phyloP scores from a whole-genome alignment of 2,888 invertebrate genomes.

The Drosophila macrospina region DNA sequence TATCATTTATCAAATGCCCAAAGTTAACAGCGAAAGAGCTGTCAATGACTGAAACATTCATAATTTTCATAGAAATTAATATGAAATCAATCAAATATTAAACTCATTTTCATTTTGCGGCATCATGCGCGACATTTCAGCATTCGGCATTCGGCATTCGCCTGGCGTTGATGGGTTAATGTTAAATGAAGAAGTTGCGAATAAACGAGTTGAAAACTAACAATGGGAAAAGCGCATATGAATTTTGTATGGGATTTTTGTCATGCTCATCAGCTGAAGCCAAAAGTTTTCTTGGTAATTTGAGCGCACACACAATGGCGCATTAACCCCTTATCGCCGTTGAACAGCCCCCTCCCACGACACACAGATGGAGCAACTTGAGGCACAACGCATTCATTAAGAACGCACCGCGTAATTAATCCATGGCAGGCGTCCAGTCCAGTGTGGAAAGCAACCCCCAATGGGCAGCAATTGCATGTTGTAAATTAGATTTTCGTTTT shows the following conservation, averaged over 20 bases:
- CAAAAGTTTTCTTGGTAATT: conserved; percentile 66
- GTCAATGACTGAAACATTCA: conserved; percentile 52
- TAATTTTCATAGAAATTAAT: conserved; percentile 73
- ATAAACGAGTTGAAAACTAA: too few species aligned
- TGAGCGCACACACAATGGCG: conserved; percentile 61
- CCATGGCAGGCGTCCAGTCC: conserved; percentile 49
- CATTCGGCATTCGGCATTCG: background rate
- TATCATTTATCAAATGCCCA: conserved; percentile 48
- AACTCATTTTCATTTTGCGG: conserved; percentile 43
- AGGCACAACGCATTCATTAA: conserved; percentile 65
- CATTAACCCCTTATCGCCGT: conserved; percentile 76
- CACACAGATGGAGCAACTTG: background rate
- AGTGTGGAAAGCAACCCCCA: conserved; percentile 50
- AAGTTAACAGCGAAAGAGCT: conserved; percentile 27
- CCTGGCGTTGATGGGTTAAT: conserved; percentile 37
- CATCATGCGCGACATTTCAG: conserved; percentile 49
- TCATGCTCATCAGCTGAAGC: conserved; percentile 64
- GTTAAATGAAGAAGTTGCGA: conserved; percentile 73
- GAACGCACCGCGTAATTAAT: conserved; percentile 73
- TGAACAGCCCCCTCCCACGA: background rate
- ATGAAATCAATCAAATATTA: conserved; percentile 76
- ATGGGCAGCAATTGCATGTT: conserved; percentile 69
- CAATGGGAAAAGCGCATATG: conserved; percentile 36
- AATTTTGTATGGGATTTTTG: conserved; percentile 57
- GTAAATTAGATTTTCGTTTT: conserved; percentile 78